Evolutionary conservation across 2,888 invertebrate genomes (phyloP).

Genomic region (Scaptomyza reducta): DNA sequence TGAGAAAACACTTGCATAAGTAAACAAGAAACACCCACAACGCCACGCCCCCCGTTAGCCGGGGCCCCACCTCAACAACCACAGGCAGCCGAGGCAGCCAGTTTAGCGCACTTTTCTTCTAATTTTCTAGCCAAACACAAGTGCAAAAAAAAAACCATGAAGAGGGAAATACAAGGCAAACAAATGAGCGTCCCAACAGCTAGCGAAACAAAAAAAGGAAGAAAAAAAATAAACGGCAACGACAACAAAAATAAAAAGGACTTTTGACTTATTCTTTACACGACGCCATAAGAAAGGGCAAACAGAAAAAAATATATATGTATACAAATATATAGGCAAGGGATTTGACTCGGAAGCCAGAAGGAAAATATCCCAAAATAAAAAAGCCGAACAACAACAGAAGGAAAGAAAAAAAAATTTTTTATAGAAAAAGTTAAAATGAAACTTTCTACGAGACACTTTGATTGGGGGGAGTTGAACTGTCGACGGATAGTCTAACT

Average conservation of each 20-base stretch:
- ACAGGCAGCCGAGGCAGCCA: conserved; percentile 26
- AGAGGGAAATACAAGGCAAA: conserved; percentile 69
- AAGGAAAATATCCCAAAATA: conserved; percentile 35
- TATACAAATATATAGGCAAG: conserved; percentile 24
- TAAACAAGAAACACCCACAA: conserved; percentile 65
- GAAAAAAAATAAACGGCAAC: conserved; percentile 9
- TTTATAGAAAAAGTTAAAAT: conserved; percentile 62
- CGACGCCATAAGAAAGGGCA: conserved; percentile 57
- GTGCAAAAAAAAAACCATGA: conserved; percentile 21
- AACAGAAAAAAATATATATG: conserved; percentile 13
- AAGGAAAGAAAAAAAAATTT: conserved; percentile 18
- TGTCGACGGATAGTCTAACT: conserved; percentile 8
- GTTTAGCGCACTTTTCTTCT: conserved; percentile 74
- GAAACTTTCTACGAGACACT: conserved; percentile 62
- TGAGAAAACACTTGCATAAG: conserved; percentile 76
- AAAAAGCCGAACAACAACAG: conserved; percentile 6
- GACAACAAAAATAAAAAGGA: conserved; percentile 49
- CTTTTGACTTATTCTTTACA: conserved; percentile 72
- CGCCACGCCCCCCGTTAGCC: conserved; percentile 20
- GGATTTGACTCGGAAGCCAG: conserved; percentile 52
- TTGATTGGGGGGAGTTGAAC: conserved; percentile 43
- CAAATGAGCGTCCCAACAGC: conserved; percentile 66
- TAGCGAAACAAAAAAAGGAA: conserved; percentile 14
- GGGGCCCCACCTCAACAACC: background rate
- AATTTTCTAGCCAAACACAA: conserved; percentile 75